Evolutionary conservation across 1,140 invertebrate species (phyloP).

Genomic region (Drosophila varians): DNA sequence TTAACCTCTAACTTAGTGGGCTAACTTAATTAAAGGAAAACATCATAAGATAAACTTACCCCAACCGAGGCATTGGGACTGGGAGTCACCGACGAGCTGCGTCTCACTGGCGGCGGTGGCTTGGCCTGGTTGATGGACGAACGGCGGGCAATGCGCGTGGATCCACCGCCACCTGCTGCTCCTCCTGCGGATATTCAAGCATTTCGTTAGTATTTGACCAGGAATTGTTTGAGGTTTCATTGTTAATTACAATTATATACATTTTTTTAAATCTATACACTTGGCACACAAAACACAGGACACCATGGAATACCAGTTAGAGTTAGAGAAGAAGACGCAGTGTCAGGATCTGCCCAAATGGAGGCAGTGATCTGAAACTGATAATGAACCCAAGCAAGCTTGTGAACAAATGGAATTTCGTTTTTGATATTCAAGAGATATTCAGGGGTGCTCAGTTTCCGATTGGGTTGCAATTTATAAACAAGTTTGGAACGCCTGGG

Average conservation of each 20-base stretch:
- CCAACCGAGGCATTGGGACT: slow-evolving; percentile 67
- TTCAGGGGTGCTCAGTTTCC: not conserved
- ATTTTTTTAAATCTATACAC: slow-evolving; percentile 33
- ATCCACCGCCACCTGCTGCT: slow-evolving; percentile 43
- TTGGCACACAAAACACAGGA: slow-evolving; percentile 61
- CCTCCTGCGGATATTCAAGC: slow-evolving; percentile 54
- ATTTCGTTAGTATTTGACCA: slow-evolving; percentile 7
- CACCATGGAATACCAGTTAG: slow-evolving; percentile 56
- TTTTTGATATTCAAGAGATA: not conserved
- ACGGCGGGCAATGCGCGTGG: slow-evolving; percentile 77
- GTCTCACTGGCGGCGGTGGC: slow-evolving; percentile 92
- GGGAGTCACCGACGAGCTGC: slow-evolving; percentile 92
- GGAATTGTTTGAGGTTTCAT: not conserved
- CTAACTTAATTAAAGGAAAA: slow-evolving; percentile 3
- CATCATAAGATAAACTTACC: slow-evolving; percentile 52
- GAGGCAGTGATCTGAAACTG: slow-evolving; percentile 12
- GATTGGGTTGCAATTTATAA: too few relatives aligned
- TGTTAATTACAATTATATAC: slow-evolving; percentile 65
- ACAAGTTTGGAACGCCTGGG: too few relatives aligned
- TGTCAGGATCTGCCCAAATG: slow-evolving; percentile 7
- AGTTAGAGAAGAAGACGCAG: slow-evolving; percentile 6
- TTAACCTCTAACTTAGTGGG: slow-evolving; percentile 35
- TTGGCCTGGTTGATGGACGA: slow-evolving; percentile 88
- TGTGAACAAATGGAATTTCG: too few relatives aligned
- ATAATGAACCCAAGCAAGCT: slow-evolving; percentile 5